Conservation (phyloP, 1,140 invertebrate genomes). For the Pseudoatta argentina region DNA sequence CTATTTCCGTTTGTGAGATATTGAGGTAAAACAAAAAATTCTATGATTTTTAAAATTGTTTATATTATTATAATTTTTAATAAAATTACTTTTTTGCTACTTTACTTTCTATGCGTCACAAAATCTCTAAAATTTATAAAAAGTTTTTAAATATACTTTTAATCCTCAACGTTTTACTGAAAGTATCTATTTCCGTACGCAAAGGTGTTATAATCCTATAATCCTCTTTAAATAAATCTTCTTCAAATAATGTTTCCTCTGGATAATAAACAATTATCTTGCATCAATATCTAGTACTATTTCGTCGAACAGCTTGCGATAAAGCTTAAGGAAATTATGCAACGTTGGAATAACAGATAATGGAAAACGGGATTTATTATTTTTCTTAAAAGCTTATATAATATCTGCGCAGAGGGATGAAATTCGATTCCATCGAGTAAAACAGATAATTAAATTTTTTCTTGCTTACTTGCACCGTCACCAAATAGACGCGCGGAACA, state of each 20-base stretch:
- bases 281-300: neutral
- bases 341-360: neutral
- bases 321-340: neutral
- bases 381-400: neutral
- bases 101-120: too few species aligned
- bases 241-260: neutral
- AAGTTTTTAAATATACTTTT: too few species aligned
- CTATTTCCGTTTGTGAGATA: too few species aligned
- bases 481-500: neutral
- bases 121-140: too few species aligned
- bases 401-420: neutral
- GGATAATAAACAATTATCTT: neutral
- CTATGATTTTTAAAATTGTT: too few species aligned
- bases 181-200: too few species aligned
- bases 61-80: too few species aligned
- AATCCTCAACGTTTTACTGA: too few species aligned
- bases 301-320: neutral
- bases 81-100: too few species aligned
- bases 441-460: constrained; percentile 32
- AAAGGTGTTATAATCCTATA: too few species aligned
- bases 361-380: neutral
- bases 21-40: too few species aligned
- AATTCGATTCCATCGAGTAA: neutral
- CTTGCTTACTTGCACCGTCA: neutral
- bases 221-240: neutral